phyloP scores from a whole-genome alignment of 2,113 vertebrate genomes.

The Eonycteris spelaea region DNA sequence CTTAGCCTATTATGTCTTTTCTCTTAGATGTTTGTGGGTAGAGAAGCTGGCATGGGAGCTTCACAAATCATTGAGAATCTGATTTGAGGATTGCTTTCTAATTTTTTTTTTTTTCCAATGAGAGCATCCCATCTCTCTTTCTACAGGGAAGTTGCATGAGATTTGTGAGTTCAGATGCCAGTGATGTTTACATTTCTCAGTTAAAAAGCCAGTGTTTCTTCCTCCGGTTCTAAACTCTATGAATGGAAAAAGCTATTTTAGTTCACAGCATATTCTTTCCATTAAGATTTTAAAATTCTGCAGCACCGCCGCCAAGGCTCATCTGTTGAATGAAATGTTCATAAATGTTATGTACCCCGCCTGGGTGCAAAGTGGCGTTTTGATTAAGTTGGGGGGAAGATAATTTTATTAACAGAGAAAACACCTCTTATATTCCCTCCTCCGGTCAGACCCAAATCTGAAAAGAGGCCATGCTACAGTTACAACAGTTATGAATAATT shows the following conservation, averaged over 20 bases:
- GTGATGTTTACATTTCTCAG: not conserved
- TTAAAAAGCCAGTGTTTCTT: not conserved
- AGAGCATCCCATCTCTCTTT: not conserved
- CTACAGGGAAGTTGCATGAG: not conserved
- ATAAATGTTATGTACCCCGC: not conserved
- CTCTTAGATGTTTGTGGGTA: not conserved
- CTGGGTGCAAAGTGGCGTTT: not conserved
- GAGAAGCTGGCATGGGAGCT: not conserved
- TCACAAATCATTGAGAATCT: not conserved
- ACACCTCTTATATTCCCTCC: not conserved
- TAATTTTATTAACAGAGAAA: constrained; percentile 10
- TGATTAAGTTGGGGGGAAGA: not conserved
- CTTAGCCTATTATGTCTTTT: not conserved
- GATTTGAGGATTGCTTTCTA: not conserved
- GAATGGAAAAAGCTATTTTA: not conserved
- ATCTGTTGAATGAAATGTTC: not conserved
- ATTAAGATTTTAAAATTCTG: not conserved
- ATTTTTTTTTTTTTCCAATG: not conserved
- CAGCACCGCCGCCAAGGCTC: not conserved
- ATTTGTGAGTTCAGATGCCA: not conserved
- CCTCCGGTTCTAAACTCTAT: not conserved
- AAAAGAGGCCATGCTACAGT: not conserved
- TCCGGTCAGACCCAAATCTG: not conserved
- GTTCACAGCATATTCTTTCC: not conserved
- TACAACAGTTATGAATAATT: not conserved